A percentile compares a stretch with the other conserved stretches of the same genome.
These are phyloP conservation scores for Hucho hucho DNA, from an alignment of 2,113 vertebrate genomes.

Conservation along the genomic window DNA sequence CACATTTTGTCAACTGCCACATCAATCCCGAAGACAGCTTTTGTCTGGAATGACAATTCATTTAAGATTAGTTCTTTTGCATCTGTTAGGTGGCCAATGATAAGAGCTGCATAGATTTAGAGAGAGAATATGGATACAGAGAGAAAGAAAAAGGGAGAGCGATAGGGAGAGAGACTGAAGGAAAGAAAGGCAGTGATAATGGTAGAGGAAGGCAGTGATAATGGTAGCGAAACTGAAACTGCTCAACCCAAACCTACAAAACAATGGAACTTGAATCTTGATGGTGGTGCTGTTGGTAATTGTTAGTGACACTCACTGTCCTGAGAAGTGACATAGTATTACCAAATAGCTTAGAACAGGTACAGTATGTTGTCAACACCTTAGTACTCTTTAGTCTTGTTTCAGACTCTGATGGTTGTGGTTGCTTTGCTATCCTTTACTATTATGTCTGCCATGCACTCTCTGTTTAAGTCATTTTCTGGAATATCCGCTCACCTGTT, in stretches of 20 bases:
- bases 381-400: slow-evolving; percentile 54
- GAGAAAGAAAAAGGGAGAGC: slow-evolving; percentile 17
- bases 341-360: slow-evolving; percentile 20
- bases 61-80: slow-evolving; percentile 32
- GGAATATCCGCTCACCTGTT: slow-evolving; percentile 35
- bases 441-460: slow-evolving; percentile 42
- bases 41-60: slow-evolving; percentile 20
- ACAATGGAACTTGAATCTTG: slow-evolving; percentile 37
- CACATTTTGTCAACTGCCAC: slow-evolving; percentile 36
- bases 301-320: slow-evolving; percentile 53
- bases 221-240: no score
- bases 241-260: slow-evolving; percentile 15
- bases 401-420: slow-evolving; percentile 48
- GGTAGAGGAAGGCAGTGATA: no score
- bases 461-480: slow-evolving; percentile 28
- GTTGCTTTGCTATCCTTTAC: slow-evolving; percentile 52
- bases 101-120: slow-evolving; percentile 38
- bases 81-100: slow-evolving; percentile 62
- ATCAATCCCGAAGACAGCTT: slow-evolving; percentile 45
- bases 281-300: slow-evolving; percentile 38
- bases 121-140: slow-evolving; percentile 3
- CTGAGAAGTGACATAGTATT: slow-evolving; percentile 44
- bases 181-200: background rate
- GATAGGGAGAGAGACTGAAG: slow-evolving; percentile 11
- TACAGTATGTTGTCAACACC: slow-evolving; percentile 41